These are phyloP conservation scores for Campoplex capitator DNA, from an alignment of 2,888 invertebrate species.

Conservation along the genomic window DNA sequence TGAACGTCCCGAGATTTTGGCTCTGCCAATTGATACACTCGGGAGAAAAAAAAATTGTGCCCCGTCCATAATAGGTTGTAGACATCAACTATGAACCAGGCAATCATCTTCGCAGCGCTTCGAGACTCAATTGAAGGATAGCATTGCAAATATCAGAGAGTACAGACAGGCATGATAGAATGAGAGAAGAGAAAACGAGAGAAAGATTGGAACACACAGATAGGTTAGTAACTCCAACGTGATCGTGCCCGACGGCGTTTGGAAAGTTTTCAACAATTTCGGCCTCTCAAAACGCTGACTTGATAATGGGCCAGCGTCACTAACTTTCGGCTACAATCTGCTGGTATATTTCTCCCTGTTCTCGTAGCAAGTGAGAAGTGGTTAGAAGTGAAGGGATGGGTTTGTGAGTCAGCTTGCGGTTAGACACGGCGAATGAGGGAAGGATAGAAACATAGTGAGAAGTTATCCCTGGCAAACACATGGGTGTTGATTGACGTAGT, in stretches of 20 bases:
- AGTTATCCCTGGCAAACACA: conserved; percentile 44
- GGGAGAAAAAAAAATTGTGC: background rate
- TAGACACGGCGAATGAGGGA: conserved; percentile 53
- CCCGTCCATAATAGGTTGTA: conserved; percentile 28
- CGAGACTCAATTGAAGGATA: background rate
- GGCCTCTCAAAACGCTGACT: conserved; percentile 77
- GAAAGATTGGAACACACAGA: conserved; percentile 17
- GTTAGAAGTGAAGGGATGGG: conserved; percentile 21
- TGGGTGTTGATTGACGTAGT: conserved; percentile 55
- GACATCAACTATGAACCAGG: background rate
- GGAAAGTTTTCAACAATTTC: conserved; percentile 74
- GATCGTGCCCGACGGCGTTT: conserved; percentile 75
- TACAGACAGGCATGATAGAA: conserved; percentile 38
- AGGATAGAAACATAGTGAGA: conserved; percentile 38
- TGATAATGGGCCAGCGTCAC: conserved; percentile 72
- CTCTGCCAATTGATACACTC: background rate
- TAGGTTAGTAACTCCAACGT: conserved; percentile 72
- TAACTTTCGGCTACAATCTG: conserved; percentile 73
- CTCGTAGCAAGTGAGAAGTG: conserved; percentile 18
- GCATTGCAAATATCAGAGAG: conserved; percentile 36
- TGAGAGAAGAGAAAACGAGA: conserved; percentile 21
- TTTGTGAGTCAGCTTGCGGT: conserved; percentile 52
- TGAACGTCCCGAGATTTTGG: background rate
- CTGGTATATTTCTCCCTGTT: conserved; percentile 64
- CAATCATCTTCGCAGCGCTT: background rate